Evolutionary conservation across 2,888 invertebrate species (phyloP), one percentile per base, ranked within the genome.

Genomic region (Volucella inflata): DNA sequence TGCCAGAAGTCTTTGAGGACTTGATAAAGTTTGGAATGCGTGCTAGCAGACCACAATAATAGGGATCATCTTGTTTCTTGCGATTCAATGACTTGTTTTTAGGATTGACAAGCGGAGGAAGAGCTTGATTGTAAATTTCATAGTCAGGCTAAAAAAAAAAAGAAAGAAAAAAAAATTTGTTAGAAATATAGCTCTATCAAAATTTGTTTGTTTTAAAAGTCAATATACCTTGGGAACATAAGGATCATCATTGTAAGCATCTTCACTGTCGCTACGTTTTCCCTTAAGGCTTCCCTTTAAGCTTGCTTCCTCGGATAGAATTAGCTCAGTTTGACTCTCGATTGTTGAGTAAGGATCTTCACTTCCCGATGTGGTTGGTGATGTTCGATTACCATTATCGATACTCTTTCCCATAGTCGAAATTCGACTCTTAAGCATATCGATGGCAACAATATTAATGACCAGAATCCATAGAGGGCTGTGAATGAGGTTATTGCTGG

Each of bases 401-500:
- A 91, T 30, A 14, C 89, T 90, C 72, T 91, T 91, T 90, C 95
- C 94, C 80, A 91, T 77, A 44, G 90, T 80, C 76, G 95, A 95
- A 82, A 95, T 91, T 91, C 94, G 94, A 87, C 94, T 94, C 91
- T 95, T 95, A 88, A 96, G 93, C 94, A 95, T 95, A 89, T 96
- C 96, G 90, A 96, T 93, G 88, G 96, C 96, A 87, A 95, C 95
- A 68, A 96, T 94, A 91, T 96, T 96, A 89, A 97, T 94, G 89
- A 97, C 94, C 90, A 96, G 94, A 88, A 96, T 94, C 96, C 96
- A 97, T 78, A 96, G 94, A 30, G 96, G 96, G 87, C 95, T 95
- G 88, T 95, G 94, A 87, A 96, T 92, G 87, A 95, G 92, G 89
- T 95, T 95, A 36, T 93, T 92, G 88, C 94, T 94, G 82, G 95